Evolutionary conservation across 2,797 vertebrate genomes (phyloP).

Genomic region (Odontamblyopus rebecca): DNA sequence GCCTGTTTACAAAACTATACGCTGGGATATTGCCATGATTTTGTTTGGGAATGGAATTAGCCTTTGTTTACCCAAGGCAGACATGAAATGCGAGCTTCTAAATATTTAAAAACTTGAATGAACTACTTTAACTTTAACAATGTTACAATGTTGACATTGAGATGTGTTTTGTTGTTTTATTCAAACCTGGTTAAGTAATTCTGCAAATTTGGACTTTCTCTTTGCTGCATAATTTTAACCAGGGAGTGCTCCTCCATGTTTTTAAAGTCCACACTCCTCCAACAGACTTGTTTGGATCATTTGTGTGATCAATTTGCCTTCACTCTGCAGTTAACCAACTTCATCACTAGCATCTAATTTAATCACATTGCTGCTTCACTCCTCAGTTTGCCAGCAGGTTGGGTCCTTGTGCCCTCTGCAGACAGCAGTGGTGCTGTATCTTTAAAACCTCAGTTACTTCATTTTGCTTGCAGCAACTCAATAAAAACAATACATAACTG

Average conservation of each 20-base stretch:
- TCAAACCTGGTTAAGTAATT: neutral
- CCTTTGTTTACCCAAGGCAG: neutral
- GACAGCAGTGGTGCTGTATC: neutral
- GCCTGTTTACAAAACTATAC: neutral
- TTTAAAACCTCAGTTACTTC: neutral
- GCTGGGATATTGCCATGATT: neutral
- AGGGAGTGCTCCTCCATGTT: neutral
- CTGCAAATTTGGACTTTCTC: neutral
- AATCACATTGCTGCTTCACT: neutral
- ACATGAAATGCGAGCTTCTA: neutral
- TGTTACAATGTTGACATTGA: too few relatives aligned
- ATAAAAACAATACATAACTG: neutral
- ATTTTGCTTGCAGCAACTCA: neutral
- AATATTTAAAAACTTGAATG: neutral
- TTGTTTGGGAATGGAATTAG: neutral
- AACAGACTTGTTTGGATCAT: neutral
- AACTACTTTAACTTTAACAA: too few relatives aligned
- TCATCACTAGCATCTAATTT: neutral
- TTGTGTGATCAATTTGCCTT: neutral
- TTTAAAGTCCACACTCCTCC: neutral
- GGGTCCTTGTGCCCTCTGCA: neutral
- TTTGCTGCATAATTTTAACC: neutral
- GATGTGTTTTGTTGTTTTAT: neutral
- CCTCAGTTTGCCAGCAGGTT: neutral
- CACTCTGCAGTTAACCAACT: neutral